Base-by-base conservation (phyloP, 1,140 invertebrate species). In the Vanessa tameamea region DNA sequence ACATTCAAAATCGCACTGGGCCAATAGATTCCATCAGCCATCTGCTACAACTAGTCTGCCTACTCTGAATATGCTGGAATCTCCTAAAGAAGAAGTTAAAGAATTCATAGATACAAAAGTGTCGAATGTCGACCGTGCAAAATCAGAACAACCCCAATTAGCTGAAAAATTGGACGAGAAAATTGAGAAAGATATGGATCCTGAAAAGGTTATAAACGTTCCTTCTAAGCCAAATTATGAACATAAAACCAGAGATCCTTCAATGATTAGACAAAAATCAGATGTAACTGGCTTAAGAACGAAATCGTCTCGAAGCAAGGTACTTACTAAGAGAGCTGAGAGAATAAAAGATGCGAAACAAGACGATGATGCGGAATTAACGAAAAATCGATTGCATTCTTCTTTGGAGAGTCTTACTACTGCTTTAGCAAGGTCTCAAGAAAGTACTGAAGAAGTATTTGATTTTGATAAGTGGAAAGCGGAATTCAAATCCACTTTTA, bases 41-140 rank as follows among this genome's bases (percentile, higher is more conserved):
- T 95, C 95, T 2, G 95, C 95, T 1, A 95, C 95, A 57, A 95
- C 95, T 3, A 95, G 95, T 86, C 78, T 95, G 69, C 95, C 95
- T 3, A 95, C 95, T 0, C 82, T 96, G 64, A 94, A 94, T 70
- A 94, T 92, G 83, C 82, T 94, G 23, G 94, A 94, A 81, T 93
- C 92, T 13, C 90, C 92, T 7, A 93, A 93, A 84, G 85, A 92
- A 69, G 94, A 91, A 72, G 77, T 71, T 1, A 88, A 87, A 37
- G 73, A 83, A 55, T 81, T 90, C 15, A 66, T 78, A 9, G 76
- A 83, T 57, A 55, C 64, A 26, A 79, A 72, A 66, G 47, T 75
- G 15, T 23, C 53, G 13, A 88, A 89, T 73, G 48, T 74, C 13
- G 85, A 91, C 67, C 81, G 86, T 23, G 88, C 87, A 0, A 90